Evolutionary conservation across 2,888 invertebrate species (phyloP).

Genomic region (Agrochola lychnidis): DNA sequence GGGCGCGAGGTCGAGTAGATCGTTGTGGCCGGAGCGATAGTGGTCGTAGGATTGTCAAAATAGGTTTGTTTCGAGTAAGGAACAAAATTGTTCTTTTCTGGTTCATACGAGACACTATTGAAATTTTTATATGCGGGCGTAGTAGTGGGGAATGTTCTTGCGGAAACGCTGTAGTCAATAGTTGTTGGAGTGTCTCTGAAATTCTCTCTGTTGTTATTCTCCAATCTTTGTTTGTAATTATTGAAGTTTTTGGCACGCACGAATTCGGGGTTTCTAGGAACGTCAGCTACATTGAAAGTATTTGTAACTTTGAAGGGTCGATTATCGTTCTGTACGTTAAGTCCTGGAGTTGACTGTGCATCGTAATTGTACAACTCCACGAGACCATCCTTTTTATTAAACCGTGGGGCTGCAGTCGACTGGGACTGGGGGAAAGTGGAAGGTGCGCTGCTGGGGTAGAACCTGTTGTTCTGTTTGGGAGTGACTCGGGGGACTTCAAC

Average conservation of each 20-base stretch:
- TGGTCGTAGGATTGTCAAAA: slow-evolving; percentile 77
- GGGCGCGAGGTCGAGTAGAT: slow-evolving; percentile 79
- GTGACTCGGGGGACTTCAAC: slow-evolving; percentile 87
- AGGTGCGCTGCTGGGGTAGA: slow-evolving; percentile 76
- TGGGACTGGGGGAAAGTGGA: slow-evolving; percentile 78
- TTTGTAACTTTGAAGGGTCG: slow-evolving; percentile 82
- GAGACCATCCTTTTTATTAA: slow-evolving; percentile 85
- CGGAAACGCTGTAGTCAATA: slow-evolving; percentile 74
- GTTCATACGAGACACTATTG: slow-evolving; percentile 85
- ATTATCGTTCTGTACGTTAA: slow-evolving; percentile 79
- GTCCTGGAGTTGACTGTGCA: slow-evolving; percentile 81
- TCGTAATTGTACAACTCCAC: slow-evolving; percentile 88
- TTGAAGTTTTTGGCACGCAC: slow-evolving; percentile 74
- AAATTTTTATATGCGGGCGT: slow-evolving; percentile 82
- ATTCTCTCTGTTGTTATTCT: slow-evolving; percentile 50
- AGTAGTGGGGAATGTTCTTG: slow-evolving; percentile 76
- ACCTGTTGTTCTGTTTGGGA: slow-evolving; percentile 79
- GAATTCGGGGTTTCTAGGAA: slow-evolving; percentile 78
- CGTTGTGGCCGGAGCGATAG: slow-evolving; percentile 75
- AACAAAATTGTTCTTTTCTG: slow-evolving; percentile 84
- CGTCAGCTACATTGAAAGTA: slow-evolving; percentile 81
- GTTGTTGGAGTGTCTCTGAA: slow-evolving; percentile 63
- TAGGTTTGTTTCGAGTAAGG: slow-evolving; percentile 81
- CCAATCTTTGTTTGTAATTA: slow-evolving; percentile 66
- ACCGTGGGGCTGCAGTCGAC: slow-evolving; percentile 75